Percentiles rank a stretch among this genome's conserved stretches.
These are phyloP conservation scores for Grammomys surdaster DNA, from an alignment of 2,113 vertebrate genomes.

Conservation along the genomic window DNA sequence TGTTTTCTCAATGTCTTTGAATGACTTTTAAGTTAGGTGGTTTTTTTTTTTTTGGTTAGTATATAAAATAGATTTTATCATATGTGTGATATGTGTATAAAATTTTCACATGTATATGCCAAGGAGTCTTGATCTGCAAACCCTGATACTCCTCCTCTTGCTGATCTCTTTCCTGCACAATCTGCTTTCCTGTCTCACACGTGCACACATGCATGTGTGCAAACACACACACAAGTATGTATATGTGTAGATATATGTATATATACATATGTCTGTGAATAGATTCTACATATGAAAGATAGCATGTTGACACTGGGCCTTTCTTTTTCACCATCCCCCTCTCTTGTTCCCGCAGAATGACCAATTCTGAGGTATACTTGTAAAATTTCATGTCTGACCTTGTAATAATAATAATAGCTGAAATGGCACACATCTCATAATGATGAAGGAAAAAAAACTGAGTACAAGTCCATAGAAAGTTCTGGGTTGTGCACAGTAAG, in stretches of 20 bases:
- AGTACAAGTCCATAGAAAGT: background rate
- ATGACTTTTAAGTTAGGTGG: background rate
- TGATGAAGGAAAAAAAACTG: conserved; percentile 27
- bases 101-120: background rate
- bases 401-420: conserved; percentile 52
- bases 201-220: background rate
- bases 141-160: background rate
- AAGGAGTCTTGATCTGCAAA: background rate
- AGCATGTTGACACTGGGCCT: background rate
- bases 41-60: background rate
- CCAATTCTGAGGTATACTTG: conserved; percentile 54
- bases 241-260: background rate
- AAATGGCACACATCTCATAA: conserved; percentile 27
- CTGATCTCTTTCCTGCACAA: background rate
- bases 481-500: conserved; percentile 31
- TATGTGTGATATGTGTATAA: no score
- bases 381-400: conserved; percentile 73
- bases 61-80: background rate
- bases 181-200: background rate
- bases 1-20: conserved; percentile 67
- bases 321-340: background rate
- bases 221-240: no score
- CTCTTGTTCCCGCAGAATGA: background rate
- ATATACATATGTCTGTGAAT: background rate
- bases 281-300: background rate